These are phyloP conservation scores for Acrocephalus kingi DNA, from an alignment of 2,113 vertebrate genomes.

Conservation along the genomic window DNA sequence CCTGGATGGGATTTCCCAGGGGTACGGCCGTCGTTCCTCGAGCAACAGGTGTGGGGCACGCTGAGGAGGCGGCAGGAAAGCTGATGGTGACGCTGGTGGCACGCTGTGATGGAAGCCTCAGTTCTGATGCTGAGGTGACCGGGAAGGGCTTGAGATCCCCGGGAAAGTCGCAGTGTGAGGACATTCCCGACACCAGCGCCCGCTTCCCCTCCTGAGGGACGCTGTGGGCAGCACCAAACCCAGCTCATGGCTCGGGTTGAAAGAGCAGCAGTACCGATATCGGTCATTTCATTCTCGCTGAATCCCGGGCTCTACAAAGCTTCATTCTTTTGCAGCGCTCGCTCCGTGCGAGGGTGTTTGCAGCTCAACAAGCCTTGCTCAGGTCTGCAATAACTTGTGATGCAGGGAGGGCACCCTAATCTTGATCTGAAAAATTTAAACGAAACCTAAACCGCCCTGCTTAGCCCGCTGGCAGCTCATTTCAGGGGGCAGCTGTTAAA, in stretches of 20 bases:
- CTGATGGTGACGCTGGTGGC: background rate
- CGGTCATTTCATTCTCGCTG: background rate
- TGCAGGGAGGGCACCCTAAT: background rate
- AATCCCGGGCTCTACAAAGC: background rate
- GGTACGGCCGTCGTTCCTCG: background rate
- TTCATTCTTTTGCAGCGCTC: background rate
- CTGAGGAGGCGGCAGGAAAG: background rate
- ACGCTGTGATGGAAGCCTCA: background rate
- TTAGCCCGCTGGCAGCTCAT: background rate
- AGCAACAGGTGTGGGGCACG: accelerated
- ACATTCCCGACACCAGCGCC: background rate
- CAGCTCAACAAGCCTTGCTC: background rate
- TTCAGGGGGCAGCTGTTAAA: background rate
- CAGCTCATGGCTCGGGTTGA: background rate
- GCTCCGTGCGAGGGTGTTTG: background rate
- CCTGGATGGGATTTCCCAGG: background rate
- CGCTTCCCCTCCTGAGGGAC: background rate
- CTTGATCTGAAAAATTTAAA: background rate
- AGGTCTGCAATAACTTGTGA: background rate
- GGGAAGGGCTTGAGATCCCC: background rate
- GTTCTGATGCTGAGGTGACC: background rate
- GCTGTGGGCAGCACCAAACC: background rate
- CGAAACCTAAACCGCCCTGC: accelerated
- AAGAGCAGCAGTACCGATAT: background rate
- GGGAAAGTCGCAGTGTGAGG: background rate